Evolutionary conservation across 2,113 vertebrate species (phyloP), one percentile per base, ranked within the genome.

Genomic region (Lutjanus erythropterus): DNA sequence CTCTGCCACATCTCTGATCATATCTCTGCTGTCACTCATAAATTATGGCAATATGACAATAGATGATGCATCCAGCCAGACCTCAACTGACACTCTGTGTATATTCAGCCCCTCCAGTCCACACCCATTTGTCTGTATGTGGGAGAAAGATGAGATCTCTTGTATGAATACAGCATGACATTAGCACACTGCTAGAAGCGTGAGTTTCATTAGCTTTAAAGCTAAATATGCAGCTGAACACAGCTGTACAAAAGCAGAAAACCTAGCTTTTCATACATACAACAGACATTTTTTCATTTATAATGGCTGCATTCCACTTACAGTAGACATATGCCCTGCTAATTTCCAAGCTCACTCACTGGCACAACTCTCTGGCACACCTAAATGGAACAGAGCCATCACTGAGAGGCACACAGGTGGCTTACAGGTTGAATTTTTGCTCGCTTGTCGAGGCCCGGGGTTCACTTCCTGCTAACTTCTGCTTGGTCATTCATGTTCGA

Each of bases 21-120:
- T 78, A 88, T 84, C 84, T 85, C 68, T 25, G 56, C 90, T 89
- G 91, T 90, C 89, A 83, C 77, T 88, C 83, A 80, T 86, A 87
- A 90, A 91, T 86, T 71, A 89, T 67, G 42, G 70, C 78, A 70
- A 74, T 23, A 56, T 84, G 78, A 80, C 73, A 86, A 83, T 77
- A 59, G 82, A 55, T 80, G 53, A 87, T 81, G 80, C 85, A 78
- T 81, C 78, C 6, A 29, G 65, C 46, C 19, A 60, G 75, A 79
- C 66, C 81, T 77, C 33, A 53, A 31, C 71, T 15, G 72, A 71
- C 56, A 68, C 50, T 64, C 68, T 16, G 46, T 46, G 68, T 42
- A 70, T 73, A 67, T 83, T 29, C 62, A 61, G 47, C 68, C 14
- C 7, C n/a, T n/a, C 49, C 21, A 62, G 8, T 65, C 50, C 41